Evolutionary conservation across 2,113 vertebrate genomes (phyloP), one percentile per base, ranked within the genome.

Genomic region (Cryptoleucopteryx plumbea): DNA sequence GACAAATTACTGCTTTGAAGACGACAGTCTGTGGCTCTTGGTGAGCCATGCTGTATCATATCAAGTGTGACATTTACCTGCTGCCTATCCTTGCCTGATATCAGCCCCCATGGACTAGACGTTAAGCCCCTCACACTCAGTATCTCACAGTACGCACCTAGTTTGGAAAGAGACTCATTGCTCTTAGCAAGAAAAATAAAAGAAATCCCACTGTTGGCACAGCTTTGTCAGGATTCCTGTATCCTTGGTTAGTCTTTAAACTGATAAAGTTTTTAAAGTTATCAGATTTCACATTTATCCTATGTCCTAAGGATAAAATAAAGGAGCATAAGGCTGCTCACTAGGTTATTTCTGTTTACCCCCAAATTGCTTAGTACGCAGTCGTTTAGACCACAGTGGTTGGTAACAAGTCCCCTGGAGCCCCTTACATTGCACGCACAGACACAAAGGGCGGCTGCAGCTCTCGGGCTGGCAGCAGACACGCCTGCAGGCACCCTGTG

Each of bases 361-460:
- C 55, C 21, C 4, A n/a, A 26, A 40, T 61, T 81, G 26, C 48
- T n/a, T 26, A n/a, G 47, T 10, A n/a, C 20, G 2, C 11, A 2
- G 9, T 31, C 36, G 16, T 22, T 61, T 53, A 47, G 32, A 47
- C 16, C 3, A 4, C 0, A 1, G 34, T 9, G 23, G 2, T 4
- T 58, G 52, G 47, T 23, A 34, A 25, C 2, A 4, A 68, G 53
- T 11, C n/a, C n/a, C 32, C 22, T 45, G 56, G 63, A 68, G 63
- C 12, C 23, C 7, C 10, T 77, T 16, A 5, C 0, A 0, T 21
- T 43, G 61, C 1, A 6, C 0, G 1, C n/a, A 31, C 4, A 21
- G 62, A 58, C 1, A 5, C n/a, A 13, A 75, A 20, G 40, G 3
- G 3, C 4, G 45, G 59, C 29, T 53, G 40, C 21, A 16, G 26